Evolutionary conservation across 2,888 invertebrate genomes (phyloP).

Genomic region (Gryllus longicercus): DNA sequence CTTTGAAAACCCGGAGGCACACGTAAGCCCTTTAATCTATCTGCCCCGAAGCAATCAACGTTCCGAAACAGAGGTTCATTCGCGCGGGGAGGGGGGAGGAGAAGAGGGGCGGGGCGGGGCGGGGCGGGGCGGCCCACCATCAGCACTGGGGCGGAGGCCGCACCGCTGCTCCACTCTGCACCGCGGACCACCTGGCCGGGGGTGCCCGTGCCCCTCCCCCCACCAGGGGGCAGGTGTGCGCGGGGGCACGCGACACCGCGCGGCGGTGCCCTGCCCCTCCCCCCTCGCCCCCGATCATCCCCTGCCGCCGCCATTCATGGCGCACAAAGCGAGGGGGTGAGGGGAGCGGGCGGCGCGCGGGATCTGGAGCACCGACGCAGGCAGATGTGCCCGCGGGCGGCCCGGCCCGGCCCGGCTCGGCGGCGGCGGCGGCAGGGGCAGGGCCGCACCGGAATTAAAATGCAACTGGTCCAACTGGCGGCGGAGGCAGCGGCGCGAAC

Average conservation of each 20-base stretch:
- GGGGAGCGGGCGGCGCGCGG: neutral
- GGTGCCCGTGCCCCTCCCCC: neutral
- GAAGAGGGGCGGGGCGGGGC: neutral
- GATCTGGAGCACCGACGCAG: neutral
- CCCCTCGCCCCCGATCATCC: neutral
- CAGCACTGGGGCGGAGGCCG: neutral
- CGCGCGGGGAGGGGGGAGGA: neutral
- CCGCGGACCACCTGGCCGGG: neutral
- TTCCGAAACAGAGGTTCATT: neutral
- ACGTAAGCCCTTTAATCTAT: neutral
- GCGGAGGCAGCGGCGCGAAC: neutral
- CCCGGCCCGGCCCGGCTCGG: too few relatives aligned
- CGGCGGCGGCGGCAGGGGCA: neutral
- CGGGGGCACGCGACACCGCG: neutral
- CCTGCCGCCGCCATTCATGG: neutral
- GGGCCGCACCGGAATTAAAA: neutral
- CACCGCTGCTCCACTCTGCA: neutral
- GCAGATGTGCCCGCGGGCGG: constrained; percentile 5
- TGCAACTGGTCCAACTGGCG: constrained; percentile 17
- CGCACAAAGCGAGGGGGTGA: neutral
- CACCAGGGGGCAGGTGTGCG: neutral
- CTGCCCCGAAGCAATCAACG: neutral
- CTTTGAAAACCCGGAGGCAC: too few relatives aligned
- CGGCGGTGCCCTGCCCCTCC: neutral
- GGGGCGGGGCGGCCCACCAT: neutral